Percentiles rank a stretch among this genome's conserved stretches.
These are phyloP conservation scores for Neoaliturus tenellus DNA, from an alignment of 2,888 invertebrate genomes.

Conservation along the genomic window DNA sequence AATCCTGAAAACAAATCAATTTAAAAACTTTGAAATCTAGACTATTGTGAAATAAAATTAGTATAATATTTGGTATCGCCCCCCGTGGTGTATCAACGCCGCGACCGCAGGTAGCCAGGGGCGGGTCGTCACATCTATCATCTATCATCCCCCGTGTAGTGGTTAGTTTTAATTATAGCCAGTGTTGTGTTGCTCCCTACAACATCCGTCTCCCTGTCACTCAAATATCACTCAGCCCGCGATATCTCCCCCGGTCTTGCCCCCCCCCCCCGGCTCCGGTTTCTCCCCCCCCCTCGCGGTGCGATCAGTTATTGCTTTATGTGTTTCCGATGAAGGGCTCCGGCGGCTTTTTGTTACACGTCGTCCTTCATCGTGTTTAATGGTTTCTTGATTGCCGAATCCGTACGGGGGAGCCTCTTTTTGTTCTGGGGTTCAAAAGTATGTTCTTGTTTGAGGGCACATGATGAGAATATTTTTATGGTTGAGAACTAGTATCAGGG, in stretches of 20 bases:
- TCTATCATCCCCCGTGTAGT: slow-evolving; percentile 36
- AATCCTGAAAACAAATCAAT: too few species aligned
- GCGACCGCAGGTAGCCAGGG: background rate
- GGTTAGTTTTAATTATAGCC: slow-evolving; percentile 39
- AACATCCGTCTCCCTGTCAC: slow-evolving; percentile 41
- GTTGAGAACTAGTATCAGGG: too few species aligned
- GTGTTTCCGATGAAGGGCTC: slow-evolving; percentile 28
- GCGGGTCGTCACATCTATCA: background rate
- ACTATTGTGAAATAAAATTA: too few species aligned
- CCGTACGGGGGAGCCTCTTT: too few species aligned
- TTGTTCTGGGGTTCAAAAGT: too few species aligned
- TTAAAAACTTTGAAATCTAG: too few species aligned
- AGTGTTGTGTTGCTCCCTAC: slow-evolving; percentile 16
- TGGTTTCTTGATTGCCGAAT: background rate
- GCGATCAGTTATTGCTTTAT: slow-evolving; percentile 39
- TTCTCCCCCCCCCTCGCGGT: background rate
- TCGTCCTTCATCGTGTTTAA: background rate
- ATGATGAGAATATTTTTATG: too few species aligned
- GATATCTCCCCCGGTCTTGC: background rate
- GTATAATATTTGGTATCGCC: too few species aligned
- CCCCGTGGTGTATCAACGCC: background rate
- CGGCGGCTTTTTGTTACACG: slow-evolving; percentile 18
- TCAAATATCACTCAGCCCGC: slow-evolving; percentile 35
- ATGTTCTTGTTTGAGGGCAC: too few species aligned
- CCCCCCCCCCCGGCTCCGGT: background rate